Base-by-base conservation (phyloP, 2,888 invertebrate species). In the Sminthurides aquaticus region DNA sequence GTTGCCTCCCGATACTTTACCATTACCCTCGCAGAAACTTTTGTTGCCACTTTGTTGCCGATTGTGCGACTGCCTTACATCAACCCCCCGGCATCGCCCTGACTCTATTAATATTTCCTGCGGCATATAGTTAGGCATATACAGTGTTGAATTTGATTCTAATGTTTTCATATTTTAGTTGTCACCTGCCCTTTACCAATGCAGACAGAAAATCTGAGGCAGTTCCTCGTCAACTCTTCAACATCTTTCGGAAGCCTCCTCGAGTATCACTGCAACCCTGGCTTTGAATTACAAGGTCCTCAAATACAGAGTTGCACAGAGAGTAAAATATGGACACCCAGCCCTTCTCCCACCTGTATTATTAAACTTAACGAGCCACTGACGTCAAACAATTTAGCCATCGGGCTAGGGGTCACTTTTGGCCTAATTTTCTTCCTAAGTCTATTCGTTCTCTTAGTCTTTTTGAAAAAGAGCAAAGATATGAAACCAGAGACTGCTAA, bases 231-330 rank as follows among this genome's bases (percentile, higher is more conserved):
- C 65, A 93, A 94, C 76, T 87, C 88, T 58, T 87, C 90, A 0
- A 91, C 90, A 0, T 81, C 86, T 0, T 94, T 88, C 77, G 89
- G 89, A 29, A 90, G 90, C 62, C 87, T 89, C 0, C 87, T 91
- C 1, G 93, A 93, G 77, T 93, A 93, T 78, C 91, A 92, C 77
- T 94, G 94, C 77, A 79, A 92, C 64, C 92, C 91, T 1, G 89
- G 88, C 75, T 91, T 84, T 80, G 88, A 58, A 18, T 57, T 64
- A 26, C 58, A 58, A 49, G 64, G 64, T 2, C 54, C 56, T 18
- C 62, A 63, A 49, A 65, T 71, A 1, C 64, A 71, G 1, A 67
- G 60, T 1, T 73, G 73, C 55, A 69, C 69, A 1, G 73, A 73
- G 61, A 66, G 60, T 29, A 71, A 71, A 29, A 65, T 67, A 22